Base-by-base conservation (phyloP, 1,140 invertebrate genomes). In the Drosophila mauritiana region DNA sequence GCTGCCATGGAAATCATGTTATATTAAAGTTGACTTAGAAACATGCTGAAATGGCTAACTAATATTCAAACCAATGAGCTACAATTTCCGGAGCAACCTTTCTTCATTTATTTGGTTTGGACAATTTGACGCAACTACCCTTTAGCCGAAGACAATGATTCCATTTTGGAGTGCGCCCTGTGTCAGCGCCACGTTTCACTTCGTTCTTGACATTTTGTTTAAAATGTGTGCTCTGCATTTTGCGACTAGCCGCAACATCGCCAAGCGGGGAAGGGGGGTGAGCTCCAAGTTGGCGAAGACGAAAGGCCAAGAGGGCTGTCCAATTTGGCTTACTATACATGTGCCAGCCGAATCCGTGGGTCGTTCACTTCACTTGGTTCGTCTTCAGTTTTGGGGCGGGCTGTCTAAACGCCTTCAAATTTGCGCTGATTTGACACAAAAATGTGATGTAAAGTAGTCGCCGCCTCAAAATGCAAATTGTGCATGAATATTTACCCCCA, bases 381-480 rank as follows among this genome's bases (percentile, higher is more conserved):
- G 36, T 5, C 7, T 39, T 45, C 31, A 10, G 2, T 10, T 10
- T 55, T 13, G 49, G 45, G 53, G 53, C 37, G 36, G 52, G 54
- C 67, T 77, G 72, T 61, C 59, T 40, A 54, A 78, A 85, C 81
- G 80, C 64, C 64, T 83, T 68, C 58, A 58, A 88, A 89, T 65
- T 88, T 73, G 65, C 68, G 83, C 83, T 88, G 86, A 89, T 89
- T 88, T 89, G 84, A 89, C 84, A 88, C 70, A 89, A 89, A 72
- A 78, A 84, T 73, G 77, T 89, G 80, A 89, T 62, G 77, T 64
- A 74, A 80, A 72, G 49, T 48, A 67, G 65, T 54, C 37, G 31
- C 39, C 43, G 64, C 56, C 27, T 63, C 64, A 78, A 88, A 84
- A 89, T 88, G 84, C 77, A 89, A 88, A 88, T 88, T 84, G 67